A percentile compares a stretch with the other conserved stretches of the same genome.
Conservation (phyloP, 2,113 vertebrate genomes). For the Thinocorus orbignyianus region DNA sequence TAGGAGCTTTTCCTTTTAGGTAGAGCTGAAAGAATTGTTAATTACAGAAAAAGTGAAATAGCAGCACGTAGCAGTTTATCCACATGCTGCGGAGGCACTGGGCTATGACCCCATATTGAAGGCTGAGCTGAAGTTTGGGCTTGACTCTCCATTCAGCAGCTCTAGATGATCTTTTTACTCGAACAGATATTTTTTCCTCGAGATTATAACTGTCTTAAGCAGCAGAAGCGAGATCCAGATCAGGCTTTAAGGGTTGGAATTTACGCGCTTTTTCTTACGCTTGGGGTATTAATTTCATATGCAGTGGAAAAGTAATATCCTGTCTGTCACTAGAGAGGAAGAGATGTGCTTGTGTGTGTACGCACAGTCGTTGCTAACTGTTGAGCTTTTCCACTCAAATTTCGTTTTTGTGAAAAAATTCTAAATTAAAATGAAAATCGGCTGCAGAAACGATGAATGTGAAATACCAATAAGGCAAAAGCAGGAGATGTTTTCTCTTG, state of each 20-base stretch:
- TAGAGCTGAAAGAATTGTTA: not conserved
- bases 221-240: not conserved
- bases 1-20: not conserved
- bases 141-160: not conserved
- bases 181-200: not conserved
- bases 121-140: not conserved
- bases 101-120: not conserved
- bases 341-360: not conserved
- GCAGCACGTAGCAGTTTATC: not conserved
- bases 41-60: not conserved
- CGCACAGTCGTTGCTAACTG: not conserved
- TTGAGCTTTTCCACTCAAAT: not conserved
- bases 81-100: not conserved
- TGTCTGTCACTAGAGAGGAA: slow-evolving; percentile 42
- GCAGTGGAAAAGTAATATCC: slow-evolving; percentile 50
- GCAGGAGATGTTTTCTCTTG: slow-evolving; percentile 42
- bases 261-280: not conserved
- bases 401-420: not conserved
- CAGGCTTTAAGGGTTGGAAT: slow-evolving; percentile 7
- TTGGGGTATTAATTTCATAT: slow-evolving; percentile 45
- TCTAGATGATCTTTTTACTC: not conserved
- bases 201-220: not conserved
- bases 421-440: not conserved
- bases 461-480: slow-evolving; percentile 20
- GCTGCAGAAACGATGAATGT: not conserved